Conservation (phyloP, 2,797 vertebrate species). For the Typhlichthys eigenmanni region DNA sequence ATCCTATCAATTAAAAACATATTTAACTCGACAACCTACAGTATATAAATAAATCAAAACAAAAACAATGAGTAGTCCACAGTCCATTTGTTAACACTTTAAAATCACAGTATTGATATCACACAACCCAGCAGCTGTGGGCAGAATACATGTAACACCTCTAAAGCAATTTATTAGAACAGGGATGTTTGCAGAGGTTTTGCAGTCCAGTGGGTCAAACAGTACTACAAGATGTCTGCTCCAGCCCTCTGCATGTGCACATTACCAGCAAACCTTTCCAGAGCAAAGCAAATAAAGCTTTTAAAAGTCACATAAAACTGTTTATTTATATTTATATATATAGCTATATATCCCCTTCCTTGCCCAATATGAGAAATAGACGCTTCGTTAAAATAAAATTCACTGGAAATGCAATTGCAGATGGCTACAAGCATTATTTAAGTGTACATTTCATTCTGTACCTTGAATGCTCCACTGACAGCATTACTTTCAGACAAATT, state of each 20-base stretch:
- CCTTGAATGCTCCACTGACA: conserved; percentile 66
- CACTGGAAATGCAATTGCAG: conserved; percentile 66
- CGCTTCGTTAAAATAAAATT: conserved; percentile 50
- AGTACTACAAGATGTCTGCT: conserved; percentile 64
- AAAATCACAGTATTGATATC: conserved; percentile 62
- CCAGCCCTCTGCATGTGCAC: conserved; percentile 61
- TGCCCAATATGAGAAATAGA: conserved; percentile 36
- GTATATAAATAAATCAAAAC: not conserved
- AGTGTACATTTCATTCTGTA: conserved; percentile 75
- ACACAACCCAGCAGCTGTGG: conserved; percentile 59
- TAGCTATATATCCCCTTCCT: not conserved
- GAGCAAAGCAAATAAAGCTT: conserved; percentile 68
- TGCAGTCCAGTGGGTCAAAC: conserved; percentile 71
- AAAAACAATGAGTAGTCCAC: conserved; percentile 39
- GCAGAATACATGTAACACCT: conserved; percentile 73
- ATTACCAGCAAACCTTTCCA: conserved; percentile 60
- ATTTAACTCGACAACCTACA: too few relatives aligned
- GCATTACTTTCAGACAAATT: conserved; percentile 70
- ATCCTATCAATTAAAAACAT: not conserved
- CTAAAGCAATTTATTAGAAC: conserved; percentile 83
- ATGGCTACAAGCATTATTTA: conserved; percentile 60
- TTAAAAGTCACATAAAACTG: conserved; percentile 34
- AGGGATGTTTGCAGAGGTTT: conserved; percentile 79
- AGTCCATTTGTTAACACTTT: conserved; percentile 44
- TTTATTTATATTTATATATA: conserved; percentile 23